phyloP scores from a whole-genome alignment of 2,888 invertebrate genomes.

The Plutella xylostella region DNA sequence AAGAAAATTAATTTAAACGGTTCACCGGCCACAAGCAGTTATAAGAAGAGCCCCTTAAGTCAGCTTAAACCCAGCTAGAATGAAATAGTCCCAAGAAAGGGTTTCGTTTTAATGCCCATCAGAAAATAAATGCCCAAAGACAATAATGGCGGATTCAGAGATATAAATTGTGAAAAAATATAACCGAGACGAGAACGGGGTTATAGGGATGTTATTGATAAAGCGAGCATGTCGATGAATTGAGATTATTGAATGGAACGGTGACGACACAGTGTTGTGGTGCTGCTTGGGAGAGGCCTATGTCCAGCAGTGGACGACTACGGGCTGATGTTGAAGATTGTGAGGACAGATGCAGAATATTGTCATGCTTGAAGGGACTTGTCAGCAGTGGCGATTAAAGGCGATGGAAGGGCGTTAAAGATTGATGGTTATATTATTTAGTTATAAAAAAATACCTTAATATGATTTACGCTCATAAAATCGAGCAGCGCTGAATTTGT shows the following conservation, averaged over 20 bases:
- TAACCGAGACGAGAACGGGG: conserved; percentile 29
- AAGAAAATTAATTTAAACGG: conserved; percentile 52
- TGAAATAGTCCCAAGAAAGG: conserved; percentile 65
- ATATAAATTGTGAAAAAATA: conserved; percentile 68
- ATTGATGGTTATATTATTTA: too few relatives aligned
- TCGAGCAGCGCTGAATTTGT: too few relatives aligned
- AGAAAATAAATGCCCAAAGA: conserved; percentile 65
- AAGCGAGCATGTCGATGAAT: background rate
- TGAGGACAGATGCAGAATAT: too few relatives aligned
- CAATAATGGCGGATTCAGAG: conserved; percentile 68
- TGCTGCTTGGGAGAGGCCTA: too few relatives aligned
- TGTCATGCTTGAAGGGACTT: too few relatives aligned
- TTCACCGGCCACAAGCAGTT: conserved; percentile 30
- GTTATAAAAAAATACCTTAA: too few relatives aligned
- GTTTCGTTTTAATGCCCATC: conserved; percentile 67
- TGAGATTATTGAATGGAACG: background rate
- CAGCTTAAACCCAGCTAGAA: conserved; percentile 67
- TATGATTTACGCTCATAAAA: too few relatives aligned
- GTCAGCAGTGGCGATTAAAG: too few relatives aligned
- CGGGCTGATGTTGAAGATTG: too few relatives aligned
- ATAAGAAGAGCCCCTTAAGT: conserved; percentile 47
- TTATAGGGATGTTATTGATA: conserved; percentile 28
- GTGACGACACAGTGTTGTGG: too few relatives aligned
- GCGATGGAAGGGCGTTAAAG: too few relatives aligned
- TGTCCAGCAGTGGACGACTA: too few relatives aligned